A percentile compares a stretch with the other conserved stretches of the same genome.
Conservation (phyloP, 1,140 invertebrate species). For the Drosophila asahinai region DNA sequence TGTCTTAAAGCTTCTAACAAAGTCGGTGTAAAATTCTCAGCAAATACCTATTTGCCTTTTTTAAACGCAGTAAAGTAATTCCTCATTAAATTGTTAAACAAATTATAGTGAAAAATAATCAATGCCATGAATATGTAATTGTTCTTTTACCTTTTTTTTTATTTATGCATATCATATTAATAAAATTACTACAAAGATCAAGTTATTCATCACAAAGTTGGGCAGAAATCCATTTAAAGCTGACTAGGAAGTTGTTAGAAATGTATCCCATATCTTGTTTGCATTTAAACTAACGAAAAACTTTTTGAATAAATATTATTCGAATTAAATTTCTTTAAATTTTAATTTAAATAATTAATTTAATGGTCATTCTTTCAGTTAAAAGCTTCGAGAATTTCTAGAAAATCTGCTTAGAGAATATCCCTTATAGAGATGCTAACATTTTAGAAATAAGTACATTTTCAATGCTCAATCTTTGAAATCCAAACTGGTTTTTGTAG, state of each 20-base stretch:
- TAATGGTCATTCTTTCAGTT: neutral
- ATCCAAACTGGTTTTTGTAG: constrained; percentile 5
- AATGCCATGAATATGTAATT: neutral
- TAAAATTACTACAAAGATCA: neutral
- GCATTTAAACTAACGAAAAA: neutral
- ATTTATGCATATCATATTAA: too few species aligned
- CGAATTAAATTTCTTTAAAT: neutral
- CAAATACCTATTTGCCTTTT: neutral
- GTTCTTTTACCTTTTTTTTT: too few species aligned
- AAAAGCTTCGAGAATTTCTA: neutral
- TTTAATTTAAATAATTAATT: neutral
- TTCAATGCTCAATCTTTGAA: neutral
- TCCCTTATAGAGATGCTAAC: neutral
- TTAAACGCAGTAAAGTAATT: neutral
- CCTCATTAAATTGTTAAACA: neutral
- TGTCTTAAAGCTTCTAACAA: neutral
- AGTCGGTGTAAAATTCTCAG: neutral
- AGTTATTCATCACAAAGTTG: neutral
- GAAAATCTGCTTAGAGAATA: too few species aligned
- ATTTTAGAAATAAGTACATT: neutral
- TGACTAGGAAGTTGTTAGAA: neutral
- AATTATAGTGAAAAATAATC: constrained; percentile 1
- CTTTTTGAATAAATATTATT: neutral
- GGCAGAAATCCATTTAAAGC: neutral
- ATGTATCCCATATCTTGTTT: neutral